phyloP scores from a whole-genome alignment of 2,888 invertebrate species.

The Epiperipatus broadwayi region DNA sequence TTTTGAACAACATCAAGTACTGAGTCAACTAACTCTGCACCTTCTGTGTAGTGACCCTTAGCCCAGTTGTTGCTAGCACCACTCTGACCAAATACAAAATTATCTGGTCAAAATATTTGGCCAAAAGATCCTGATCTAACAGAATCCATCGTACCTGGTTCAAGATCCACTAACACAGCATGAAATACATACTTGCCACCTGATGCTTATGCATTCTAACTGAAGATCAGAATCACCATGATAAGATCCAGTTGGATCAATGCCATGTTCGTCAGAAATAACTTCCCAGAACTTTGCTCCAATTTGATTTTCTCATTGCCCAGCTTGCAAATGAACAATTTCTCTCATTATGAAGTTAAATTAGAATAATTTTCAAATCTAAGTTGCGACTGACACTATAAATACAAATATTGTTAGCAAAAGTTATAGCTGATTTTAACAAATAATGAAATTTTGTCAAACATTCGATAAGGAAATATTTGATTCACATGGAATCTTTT shows the following conservation, averaged over 20 bases:
- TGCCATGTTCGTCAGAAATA: slow-evolving; percentile 81
- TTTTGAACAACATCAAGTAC: slow-evolving; percentile 34
- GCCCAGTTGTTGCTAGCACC: slow-evolving; percentile 37
- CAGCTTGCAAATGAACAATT: slow-evolving; percentile 85
- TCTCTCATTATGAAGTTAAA: no score
- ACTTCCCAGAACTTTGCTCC: slow-evolving; percentile 90
- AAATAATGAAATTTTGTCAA: no score
- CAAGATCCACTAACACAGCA: slow-evolving; percentile 32
- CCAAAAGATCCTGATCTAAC: slow-evolving; percentile 34
- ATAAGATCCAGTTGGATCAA: slow-evolving; percentile 72
- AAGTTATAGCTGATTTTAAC: no score
- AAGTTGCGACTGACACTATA: no score
- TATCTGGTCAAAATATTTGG: slow-evolving; percentile 34
- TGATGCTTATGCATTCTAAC: slow-evolving; percentile 70
- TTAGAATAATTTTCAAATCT: no score
- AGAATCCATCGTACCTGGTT: slow-evolving; percentile 36
- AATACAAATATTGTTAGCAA: no score
- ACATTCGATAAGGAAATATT: no score
- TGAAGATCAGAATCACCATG: slow-evolving; percentile 65
- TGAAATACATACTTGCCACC: no score
- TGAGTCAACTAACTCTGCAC: slow-evolving; percentile 34
- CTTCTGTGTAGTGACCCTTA: slow-evolving; percentile 35
- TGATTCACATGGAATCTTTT: no score
- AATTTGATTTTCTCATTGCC: slow-evolving; percentile 90
- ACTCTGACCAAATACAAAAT: slow-evolving; percentile 27